phyloP scores from a whole-genome alignment of 2,113 vertebrate species.

The Mormoops blainvillei region DNA sequence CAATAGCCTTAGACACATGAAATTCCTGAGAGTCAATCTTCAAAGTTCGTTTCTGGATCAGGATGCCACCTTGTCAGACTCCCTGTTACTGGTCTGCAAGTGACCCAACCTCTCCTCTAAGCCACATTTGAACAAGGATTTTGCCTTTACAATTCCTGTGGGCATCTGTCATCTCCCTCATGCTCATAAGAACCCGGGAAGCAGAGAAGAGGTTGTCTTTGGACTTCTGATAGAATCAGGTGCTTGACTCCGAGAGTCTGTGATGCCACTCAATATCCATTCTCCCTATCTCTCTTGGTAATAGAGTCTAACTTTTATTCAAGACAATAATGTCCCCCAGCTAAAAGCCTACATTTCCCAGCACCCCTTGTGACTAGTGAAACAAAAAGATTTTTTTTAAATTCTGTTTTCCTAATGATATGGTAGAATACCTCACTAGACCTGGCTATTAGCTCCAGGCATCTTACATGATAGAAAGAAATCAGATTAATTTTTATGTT shows the following conservation, averaged over 20 bases:
- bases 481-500: background rate
- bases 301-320: background rate
- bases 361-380: background rate
- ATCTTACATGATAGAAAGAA: background rate
- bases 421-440: background rate
- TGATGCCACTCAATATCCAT: background rate
- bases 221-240: background rate
- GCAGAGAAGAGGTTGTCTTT: background rate
- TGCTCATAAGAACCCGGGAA: background rate
- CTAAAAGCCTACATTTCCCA: background rate
- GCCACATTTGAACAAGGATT: background rate
- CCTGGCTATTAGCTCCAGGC: background rate
- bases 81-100: background rate
- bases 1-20: background rate
- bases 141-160: background rate
- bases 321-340: background rate
- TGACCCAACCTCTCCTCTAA: background rate
- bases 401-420: background rate
- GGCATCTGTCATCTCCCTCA: background rate
- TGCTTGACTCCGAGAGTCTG: background rate
- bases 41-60: background rate
- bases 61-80: background rate
- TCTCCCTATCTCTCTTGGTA: background rate
- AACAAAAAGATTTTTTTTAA: background rate
- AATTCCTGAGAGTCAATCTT: background rate